phyloP scores from a whole-genome alignment of 2,797 vertebrate genomes.

The Malacoraja senta region DNA sequence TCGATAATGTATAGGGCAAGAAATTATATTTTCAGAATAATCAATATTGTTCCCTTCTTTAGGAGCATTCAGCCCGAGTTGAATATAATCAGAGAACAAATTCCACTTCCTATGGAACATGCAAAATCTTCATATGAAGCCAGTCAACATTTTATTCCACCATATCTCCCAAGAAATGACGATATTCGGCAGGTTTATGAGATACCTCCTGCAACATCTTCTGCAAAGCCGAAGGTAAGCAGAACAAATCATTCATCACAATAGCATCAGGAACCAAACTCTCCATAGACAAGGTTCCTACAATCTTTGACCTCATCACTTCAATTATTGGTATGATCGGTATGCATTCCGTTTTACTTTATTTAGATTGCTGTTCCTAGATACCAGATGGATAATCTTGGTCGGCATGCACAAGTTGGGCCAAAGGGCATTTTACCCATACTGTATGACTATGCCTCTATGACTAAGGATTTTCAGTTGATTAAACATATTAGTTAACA shows the following conservation, averaged over 20 bases:
- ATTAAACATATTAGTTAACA: not conserved
- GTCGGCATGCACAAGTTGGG: too few relatives aligned
- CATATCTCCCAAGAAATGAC: not conserved
- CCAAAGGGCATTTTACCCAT: too few relatives aligned
- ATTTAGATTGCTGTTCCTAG: not conserved
- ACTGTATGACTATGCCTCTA: too few relatives aligned
- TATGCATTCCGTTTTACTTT: not conserved
- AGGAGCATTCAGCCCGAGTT: not conserved
- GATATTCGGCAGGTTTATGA: not conserved
- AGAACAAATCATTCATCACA: not conserved
- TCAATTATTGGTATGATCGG: not conserved
- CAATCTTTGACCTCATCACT: not conserved
- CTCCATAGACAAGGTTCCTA: not conserved
- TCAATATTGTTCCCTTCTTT: not conserved
- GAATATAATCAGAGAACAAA: not conserved
- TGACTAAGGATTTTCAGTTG: too few relatives aligned
- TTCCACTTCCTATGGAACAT: not conserved
- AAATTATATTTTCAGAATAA: not conserved
- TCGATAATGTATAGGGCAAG: not conserved
- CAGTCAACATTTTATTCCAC: not conserved
- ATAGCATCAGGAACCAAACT: not conserved
- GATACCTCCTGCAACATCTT: not conserved
- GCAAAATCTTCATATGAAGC: not conserved
- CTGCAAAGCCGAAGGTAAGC: not conserved
- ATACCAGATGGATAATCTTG: not conserved